Base-by-base conservation (phyloP, 2,888 invertebrate species). In the Nemotelus pantherinus region DNA sequence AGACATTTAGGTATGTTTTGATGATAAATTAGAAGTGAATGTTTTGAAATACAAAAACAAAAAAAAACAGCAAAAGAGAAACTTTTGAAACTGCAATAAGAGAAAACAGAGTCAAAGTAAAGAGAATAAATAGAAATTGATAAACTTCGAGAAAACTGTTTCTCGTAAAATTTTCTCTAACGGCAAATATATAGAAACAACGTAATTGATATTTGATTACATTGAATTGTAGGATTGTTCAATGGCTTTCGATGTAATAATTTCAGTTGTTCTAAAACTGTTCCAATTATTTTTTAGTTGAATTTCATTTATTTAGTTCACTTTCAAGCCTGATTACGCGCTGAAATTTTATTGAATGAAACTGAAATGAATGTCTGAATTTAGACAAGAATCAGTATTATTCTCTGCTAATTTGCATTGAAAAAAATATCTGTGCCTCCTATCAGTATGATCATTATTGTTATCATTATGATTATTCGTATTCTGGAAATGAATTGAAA, bases 1-100 rank as follows among this genome's bases (percentile, higher is more conserved):
- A 80, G 80, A 81, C 78, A 80, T 81, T 78, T 81, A 81, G 81
- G 81, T 81, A 81, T 80, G 81, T 81, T 81, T 25, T 77, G 50
- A 72, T 58, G 47, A 48, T 60, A 75, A 53, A 7, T 68, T 70
- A 77, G 64, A 60, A 63, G 64, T 71, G 53, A 76, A 70, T 77
- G 71, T 77, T 78, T 70, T 68, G 71, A 39, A 5, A 70, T 7
- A 68, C 45, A 68, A 68, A 47, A 68, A 44, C 2, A 68, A 5
- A 44, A 5, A 44, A 63, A 63, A 10, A 63, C 63, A 63, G 25
- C 7, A 7, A 53, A 53, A 10, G 2, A n/a, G 9, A 43, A 65
- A 44, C 65, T 65, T 65, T 65, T 65, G 43, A 44, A n/a, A n/a
- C 65, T 43, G 44, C 45, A 74, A 58, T 9, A 25, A 25, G 25